Conservation (phyloP, 2,888 invertebrate species). For the Ectemnius cavifrons region DNA sequence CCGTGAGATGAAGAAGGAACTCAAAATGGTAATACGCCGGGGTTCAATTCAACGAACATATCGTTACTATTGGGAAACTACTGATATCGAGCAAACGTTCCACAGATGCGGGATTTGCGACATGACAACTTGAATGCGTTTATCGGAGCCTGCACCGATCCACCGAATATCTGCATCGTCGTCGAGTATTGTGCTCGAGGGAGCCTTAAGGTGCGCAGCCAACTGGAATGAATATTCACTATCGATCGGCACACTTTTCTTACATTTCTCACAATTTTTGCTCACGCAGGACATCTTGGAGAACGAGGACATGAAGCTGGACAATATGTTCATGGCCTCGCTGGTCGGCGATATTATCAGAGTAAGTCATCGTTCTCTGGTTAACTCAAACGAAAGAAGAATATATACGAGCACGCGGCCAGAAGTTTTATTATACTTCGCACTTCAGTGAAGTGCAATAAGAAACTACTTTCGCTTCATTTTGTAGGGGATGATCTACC, state of each 20-base stretch:
- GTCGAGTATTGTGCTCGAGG: slow-evolving; percentile 94
- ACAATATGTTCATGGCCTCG: slow-evolving; percentile 97
- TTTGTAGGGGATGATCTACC: slow-evolving; percentile 91
- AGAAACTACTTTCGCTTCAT: background rate
- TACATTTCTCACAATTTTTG: slow-evolving; percentile 1
- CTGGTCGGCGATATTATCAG: slow-evolving; percentile 95
- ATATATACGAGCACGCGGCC: background rate
- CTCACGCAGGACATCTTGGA: slow-evolving; percentile 90
- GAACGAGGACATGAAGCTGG: slow-evolving; percentile 96
- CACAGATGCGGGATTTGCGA: slow-evolving; percentile 91
- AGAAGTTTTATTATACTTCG: no score
- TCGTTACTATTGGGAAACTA: background rate
- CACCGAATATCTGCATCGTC: slow-evolving; percentile 92
- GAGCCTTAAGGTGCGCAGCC: slow-evolving; percentile 86
- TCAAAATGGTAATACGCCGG: slow-evolving; percentile 85
- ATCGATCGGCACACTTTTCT: background rate
- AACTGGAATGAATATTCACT: background rate
- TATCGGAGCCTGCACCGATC: slow-evolving; percentile 94
- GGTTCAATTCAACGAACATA: no score
- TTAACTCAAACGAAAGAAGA: background rate
- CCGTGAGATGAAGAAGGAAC: slow-evolving; percentile 93
- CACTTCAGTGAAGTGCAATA: background rate
- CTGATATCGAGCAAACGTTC: background rate
- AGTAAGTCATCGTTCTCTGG: slow-evolving; percentile 80
- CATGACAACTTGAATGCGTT: slow-evolving; percentile 96